Evolutionary conservation across 2,797 vertebrate species (phyloP).

Genomic region (Galagoides demidoff): DNA sequence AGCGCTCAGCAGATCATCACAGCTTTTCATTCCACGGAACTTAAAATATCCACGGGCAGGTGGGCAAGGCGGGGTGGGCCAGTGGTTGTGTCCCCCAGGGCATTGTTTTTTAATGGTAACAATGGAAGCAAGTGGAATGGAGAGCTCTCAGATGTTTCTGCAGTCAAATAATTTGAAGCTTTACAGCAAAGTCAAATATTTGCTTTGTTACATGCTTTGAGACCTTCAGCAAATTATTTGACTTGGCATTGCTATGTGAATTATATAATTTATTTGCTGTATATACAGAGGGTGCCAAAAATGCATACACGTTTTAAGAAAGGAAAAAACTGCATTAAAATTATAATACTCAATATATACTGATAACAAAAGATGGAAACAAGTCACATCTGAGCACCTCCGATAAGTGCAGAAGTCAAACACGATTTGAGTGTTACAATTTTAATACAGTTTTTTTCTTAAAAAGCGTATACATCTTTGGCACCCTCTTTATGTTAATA

Average conservation of each 20-base stretch:
- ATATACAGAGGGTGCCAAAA: neutral
- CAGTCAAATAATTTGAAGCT: neutral
- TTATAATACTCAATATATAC: too few relatives aligned
- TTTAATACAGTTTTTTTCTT: too few relatives aligned
- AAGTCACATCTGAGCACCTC: too few relatives aligned
- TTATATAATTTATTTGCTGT: neutral
- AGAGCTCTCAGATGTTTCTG: neutral
- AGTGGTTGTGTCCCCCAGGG: neutral
- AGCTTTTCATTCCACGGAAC: neutral
- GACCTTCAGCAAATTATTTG: conserved; percentile 19
- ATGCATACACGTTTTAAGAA: too few relatives aligned
- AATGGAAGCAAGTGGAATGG: neutral
- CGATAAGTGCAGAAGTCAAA: too few relatives aligned
- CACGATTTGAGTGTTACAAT: too few relatives aligned
- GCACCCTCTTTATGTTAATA: too few relatives aligned
- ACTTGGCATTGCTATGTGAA: conserved; percentile 31
- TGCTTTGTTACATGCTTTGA: neutral
- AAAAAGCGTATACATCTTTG: too few relatives aligned
- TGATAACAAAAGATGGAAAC: too few relatives aligned
- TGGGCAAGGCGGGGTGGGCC: neutral
- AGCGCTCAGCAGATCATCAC: neutral
- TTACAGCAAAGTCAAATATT: conserved; percentile 7
- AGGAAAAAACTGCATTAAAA: too few relatives aligned
- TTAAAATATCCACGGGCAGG: neutral
- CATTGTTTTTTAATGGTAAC: neutral